phyloP scores from a whole-genome alignment of 1,140 invertebrate species.

The Acyrthosiphon pisum region DNA sequence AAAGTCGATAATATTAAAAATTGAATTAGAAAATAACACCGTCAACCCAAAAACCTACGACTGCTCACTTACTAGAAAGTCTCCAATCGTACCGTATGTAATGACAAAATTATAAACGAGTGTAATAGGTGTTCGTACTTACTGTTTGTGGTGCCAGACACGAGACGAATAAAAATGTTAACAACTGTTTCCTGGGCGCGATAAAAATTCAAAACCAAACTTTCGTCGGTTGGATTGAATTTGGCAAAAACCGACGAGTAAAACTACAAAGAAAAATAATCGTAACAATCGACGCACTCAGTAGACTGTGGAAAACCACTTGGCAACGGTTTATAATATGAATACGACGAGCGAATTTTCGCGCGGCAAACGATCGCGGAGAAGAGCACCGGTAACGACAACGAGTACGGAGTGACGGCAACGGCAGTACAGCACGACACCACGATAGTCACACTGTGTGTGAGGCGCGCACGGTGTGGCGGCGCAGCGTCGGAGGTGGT shows the following conservation, averaged over 20 bases:
- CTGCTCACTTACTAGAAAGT: not conserved
- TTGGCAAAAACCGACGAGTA: not conserved
- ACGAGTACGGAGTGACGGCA: not conserved
- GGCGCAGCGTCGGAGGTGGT: not conserved
- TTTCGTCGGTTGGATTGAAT: not conserved
- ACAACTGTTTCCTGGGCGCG: not conserved
- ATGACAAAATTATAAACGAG: not conserved
- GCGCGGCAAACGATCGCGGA: conserved; percentile 38
- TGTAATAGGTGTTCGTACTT: not conserved
- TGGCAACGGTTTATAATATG: not conserved
- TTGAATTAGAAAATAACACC: not conserved
- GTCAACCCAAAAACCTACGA: not conserved
- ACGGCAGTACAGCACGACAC: conserved; percentile 3
- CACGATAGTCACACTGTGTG: conserved; percentile 19
- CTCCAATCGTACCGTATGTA: not conserved
- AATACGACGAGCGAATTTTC: conserved; percentile 3
- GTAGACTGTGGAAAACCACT: not conserved
- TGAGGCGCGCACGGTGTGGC: not conserved
- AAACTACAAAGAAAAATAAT: not conserved
- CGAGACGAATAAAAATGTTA: not conserved
- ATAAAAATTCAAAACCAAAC: not conserved
- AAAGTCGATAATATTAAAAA: not conserved
- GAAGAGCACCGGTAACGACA: not conserved
- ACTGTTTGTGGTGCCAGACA: not conserved
- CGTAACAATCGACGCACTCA: not conserved